Conservation (phyloP, 2,888 invertebrate species). For the Agrenia bidenticulata region DNA sequence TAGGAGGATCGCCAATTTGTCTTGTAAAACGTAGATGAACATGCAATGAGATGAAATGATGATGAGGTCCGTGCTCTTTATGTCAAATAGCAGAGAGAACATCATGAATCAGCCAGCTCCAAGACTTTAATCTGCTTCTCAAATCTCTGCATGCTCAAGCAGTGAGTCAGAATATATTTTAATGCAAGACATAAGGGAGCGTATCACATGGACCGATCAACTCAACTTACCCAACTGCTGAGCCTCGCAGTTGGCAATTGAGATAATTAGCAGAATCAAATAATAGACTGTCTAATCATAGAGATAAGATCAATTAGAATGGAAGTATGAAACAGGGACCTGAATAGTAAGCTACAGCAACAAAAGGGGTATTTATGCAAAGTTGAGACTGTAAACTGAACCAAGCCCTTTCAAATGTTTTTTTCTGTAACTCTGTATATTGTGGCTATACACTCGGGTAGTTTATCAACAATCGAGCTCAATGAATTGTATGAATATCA, state of each 20-base stretch:
- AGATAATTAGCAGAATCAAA: constrained; percentile 49
- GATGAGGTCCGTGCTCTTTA: too few relatives aligned
- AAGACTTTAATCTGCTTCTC: not conserved
- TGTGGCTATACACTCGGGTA: not conserved
- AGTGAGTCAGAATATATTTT: constrained; percentile 1
- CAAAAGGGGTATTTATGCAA: constrained; percentile 8
- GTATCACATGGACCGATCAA: too few relatives aligned
- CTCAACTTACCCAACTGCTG: constrained; percentile 15
- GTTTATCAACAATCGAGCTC: not conserved
- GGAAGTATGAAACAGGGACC: constrained; percentile 1
- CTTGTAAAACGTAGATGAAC: not conserved
- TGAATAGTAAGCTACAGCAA: not conserved
- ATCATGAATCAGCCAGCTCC: not conserved
- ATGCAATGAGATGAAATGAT: too few relatives aligned
- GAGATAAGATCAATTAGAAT: constrained; percentile 15
- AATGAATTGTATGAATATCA: constrained; percentile 22
- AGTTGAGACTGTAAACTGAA: constrained; percentile 11
- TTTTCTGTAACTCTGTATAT: not conserved
- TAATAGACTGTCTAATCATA: constrained; percentile 44
- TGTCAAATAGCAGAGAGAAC: too few relatives aligned
- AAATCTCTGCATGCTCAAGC: not conserved
- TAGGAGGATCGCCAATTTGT: constrained; percentile 4
- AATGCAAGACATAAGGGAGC: not conserved
- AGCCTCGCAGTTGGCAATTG: constrained; percentile 45
- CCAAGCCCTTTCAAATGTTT: constrained; percentile 9